Conservation (phyloP, 2,113 vertebrate species). For the Phalacrocorax carbo region DNA sequence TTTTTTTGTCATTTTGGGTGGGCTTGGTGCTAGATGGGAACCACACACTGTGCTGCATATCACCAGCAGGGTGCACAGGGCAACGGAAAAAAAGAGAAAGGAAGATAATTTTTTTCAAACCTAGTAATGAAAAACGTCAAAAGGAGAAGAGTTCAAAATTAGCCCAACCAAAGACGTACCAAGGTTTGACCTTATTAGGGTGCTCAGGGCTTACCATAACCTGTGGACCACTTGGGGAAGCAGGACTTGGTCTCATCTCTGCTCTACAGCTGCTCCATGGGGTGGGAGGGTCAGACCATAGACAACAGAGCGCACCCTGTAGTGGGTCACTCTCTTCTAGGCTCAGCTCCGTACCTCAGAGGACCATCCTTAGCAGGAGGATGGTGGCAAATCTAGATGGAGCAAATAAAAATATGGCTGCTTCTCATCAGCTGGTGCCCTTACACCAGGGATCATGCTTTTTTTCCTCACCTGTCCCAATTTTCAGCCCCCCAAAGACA, state of each 20-base stretch:
- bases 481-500: not conserved
- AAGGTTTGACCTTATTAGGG: not conserved
- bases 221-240: not conserved
- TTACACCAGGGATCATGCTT: not conserved
- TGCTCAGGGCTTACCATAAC: not conserved
- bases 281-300: not conserved
- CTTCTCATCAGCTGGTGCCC: not conserved
- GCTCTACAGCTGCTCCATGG: not conserved
- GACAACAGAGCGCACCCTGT: not conserved
- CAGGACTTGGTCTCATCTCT: not conserved
- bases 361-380: not conserved
- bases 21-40: not conserved
- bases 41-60: not conserved
- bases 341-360: not conserved
- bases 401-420: not conserved
- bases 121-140: not conserved
- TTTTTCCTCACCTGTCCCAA: not conserved
- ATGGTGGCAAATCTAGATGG: not conserved
- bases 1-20: not conserved
- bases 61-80: not conserved
- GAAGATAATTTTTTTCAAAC: not conserved
- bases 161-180: fast-evolving
- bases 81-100: not conserved
- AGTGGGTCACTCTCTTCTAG: not conserved
- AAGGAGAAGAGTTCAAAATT: not conserved